phyloP scores from a whole-genome alignment of 2,113 vertebrate genomes.

The Myotis brandtii region DNA sequence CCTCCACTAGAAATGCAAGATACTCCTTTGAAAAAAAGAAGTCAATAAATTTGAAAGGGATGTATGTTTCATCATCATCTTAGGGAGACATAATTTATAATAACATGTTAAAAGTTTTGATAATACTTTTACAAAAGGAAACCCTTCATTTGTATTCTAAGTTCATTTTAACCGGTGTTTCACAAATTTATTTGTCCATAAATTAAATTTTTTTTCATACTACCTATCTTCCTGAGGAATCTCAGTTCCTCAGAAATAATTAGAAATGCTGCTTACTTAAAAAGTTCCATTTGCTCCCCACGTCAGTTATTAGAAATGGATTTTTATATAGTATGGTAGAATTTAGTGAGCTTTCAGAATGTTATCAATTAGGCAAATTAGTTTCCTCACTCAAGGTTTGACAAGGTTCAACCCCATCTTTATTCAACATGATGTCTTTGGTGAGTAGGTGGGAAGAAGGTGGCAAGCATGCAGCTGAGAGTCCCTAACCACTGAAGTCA shows the following conservation, averaged over 20 bases:
- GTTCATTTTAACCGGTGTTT: neutral
- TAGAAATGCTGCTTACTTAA: neutral
- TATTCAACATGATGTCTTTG: neutral
- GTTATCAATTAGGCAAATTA: neutral
- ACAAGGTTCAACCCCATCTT: neutral
- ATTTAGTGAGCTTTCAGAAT: constrained; percentile 21
- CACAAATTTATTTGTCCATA: neutral
- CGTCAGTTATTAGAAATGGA: neutral
- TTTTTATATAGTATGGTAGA: neutral
- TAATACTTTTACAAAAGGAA: neutral
- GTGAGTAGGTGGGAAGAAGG: neutral
- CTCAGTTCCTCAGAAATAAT: neutral
- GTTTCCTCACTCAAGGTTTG: neutral
- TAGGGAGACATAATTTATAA: neutral
- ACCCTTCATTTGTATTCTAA: neutral
- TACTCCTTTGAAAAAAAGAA: neutral
- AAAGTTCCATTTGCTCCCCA: neutral
- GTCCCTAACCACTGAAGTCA: neutral
- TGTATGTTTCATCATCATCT: neutral
- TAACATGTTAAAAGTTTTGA: neutral
- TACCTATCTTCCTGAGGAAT: neutral
- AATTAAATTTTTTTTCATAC: neutral
- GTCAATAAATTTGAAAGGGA: neutral
- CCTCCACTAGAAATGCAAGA: neutral
- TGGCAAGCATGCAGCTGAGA: neutral